phyloP scores from a whole-genome alignment of 2,113 vertebrate species.

The Siniperca chuatsi region DNA sequence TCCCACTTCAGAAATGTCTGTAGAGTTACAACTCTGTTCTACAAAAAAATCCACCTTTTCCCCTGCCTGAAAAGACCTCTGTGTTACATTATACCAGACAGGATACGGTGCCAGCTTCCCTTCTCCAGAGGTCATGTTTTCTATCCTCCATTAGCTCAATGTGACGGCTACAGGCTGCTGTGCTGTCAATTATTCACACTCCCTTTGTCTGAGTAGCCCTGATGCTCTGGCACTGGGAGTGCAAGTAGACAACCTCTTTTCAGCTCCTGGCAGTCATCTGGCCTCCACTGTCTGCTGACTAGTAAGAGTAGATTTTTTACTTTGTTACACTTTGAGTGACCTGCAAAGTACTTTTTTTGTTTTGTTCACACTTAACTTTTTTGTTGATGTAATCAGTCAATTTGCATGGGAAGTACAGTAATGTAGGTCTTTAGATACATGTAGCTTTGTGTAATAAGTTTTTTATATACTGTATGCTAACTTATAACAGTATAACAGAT shows the following conservation, averaged over 20 bases:
- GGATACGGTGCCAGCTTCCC: neutral
- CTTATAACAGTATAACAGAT: neutral
- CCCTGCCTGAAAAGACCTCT: slow-evolving; percentile 10
- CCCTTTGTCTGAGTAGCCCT: slow-evolving; percentile 55
- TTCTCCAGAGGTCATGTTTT: slow-evolving; percentile 54
- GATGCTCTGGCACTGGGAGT: slow-evolving; percentile 32
- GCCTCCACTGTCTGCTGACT: slow-evolving; percentile 37
- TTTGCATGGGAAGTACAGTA: neutral
- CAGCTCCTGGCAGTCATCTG: slow-evolving; percentile 19
- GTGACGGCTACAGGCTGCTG: slow-evolving; percentile 49
- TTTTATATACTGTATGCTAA: neutral
- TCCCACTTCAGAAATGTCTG: neutral
- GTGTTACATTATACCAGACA: slow-evolving; percentile 34
- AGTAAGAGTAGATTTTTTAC: slow-evolving; percentile 20
- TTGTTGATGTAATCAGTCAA: neutral
- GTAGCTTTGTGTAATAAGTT: neutral
- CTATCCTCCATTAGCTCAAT: slow-evolving; percentile 66
- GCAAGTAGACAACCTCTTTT: slow-evolving; percentile 48
- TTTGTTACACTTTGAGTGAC: slow-evolving; percentile 20
- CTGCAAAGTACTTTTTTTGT: neutral
- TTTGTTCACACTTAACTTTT: neutral
- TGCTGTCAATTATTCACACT: slow-evolving; percentile 77
- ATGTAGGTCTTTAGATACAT: neutral
- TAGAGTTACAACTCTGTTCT: neutral
- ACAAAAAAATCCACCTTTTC: neutral